A percentile compares a stretch with the other conserved stretches of the same genome.
Conservation (phyloP, 2,888 invertebrate species). For the Cetonia aurata region DNA sequence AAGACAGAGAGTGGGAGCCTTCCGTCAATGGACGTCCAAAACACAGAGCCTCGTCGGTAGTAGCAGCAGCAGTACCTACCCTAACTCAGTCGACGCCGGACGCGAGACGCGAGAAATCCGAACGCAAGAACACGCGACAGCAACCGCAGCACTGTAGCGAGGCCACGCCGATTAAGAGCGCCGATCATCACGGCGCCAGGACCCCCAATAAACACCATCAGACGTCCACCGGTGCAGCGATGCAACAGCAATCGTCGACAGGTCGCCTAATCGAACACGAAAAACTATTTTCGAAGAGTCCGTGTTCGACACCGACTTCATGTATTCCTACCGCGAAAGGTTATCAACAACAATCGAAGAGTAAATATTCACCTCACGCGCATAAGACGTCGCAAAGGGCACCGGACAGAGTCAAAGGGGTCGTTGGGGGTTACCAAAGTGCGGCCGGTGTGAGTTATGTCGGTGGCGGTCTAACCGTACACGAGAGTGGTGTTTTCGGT, state of each 20-base stretch:
- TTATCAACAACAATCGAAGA: slow-evolving; percentile 48
- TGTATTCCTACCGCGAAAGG: slow-evolving; percentile 45
- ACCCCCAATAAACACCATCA: slow-evolving; percentile 25
- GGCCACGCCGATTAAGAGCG: slow-evolving; percentile 24
- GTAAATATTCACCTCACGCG: slow-evolving; percentile 47
- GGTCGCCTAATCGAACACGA: slow-evolving; percentile 40
- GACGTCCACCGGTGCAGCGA: slow-evolving; percentile 20
- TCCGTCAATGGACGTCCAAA: slow-evolving; percentile 60
- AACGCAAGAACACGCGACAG: slow-evolving; percentile 51
- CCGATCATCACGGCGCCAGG: slow-evolving; percentile 10
- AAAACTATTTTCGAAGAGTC: slow-evolving; percentile 31
- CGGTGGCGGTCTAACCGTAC: slow-evolving; percentile 51
- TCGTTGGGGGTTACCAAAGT: slow-evolving; percentile 52
- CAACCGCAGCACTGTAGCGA: slow-evolving; percentile 44
- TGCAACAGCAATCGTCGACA: slow-evolving; percentile 39
- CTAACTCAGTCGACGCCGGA: slow-evolving; percentile 55
- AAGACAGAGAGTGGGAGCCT: slow-evolving; percentile 58
- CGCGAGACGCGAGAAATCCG: slow-evolving; percentile 53
- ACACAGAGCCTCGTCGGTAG: slow-evolving; percentile 44
- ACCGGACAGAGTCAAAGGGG: slow-evolving; percentile 51
- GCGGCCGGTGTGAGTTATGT: slow-evolving; percentile 51
- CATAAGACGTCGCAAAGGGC: slow-evolving; percentile 49
- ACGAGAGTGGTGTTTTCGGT: slow-evolving; percentile 61
- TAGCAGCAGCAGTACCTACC: slow-evolving; percentile 61
- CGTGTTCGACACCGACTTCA: slow-evolving; percentile 17